Base-by-base conservation (phyloP, 2,113 vertebrate genomes). In the Hippocampus comes region DNA sequence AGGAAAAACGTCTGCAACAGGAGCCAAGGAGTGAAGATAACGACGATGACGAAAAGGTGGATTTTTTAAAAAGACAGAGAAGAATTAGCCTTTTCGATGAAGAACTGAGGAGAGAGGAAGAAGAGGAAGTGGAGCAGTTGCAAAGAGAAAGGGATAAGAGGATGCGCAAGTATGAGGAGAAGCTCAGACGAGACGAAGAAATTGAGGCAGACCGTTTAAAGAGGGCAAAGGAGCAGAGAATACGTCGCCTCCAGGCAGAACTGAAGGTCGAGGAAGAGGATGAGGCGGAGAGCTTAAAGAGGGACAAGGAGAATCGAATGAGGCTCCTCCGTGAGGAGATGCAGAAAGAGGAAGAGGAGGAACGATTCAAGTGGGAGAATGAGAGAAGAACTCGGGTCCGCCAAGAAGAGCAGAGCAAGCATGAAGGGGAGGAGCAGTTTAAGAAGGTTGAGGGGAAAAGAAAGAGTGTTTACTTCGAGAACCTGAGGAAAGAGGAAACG, bases 401-500 rank as follows among this genome's bases (percentile, higher is more conserved):
- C 11, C 21, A 46, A n/a, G 63, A 65, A 21, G 41, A 69, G 43
- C 43, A 71, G 21, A 61, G n/a, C 8, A 41, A 10, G n/a, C 71
- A 76, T 21, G 38, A 3, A 49, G 73, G 73, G 27, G 63, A 72
- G 65, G 68, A 67, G 7, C 46, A 49, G 15, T 18, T 38, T 56
- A 23, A 17, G 23, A 34, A 11, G 43, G 56, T 59, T 17, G 63
- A 51, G 3, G 68, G 51, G 53, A 30, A 67, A 67, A 73, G 86
- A 71, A 89, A 79, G 68, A 9, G 20, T 56, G 25, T 63, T 20
- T 30, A 74, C 59, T 82, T 42, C 0, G 80, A 83, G 48, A 23
- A 69, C 55, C 70, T 76, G 48, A 74, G 61, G 66, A 73, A 68
- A 61, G 77, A 60, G 59, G 90, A 93, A 71, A 76, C 94, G 27